Evolutionary conservation across 2,888 invertebrate species (phyloP), one percentile per base, ranked within the genome.

Genomic region (Cantharis nigra): DNA sequence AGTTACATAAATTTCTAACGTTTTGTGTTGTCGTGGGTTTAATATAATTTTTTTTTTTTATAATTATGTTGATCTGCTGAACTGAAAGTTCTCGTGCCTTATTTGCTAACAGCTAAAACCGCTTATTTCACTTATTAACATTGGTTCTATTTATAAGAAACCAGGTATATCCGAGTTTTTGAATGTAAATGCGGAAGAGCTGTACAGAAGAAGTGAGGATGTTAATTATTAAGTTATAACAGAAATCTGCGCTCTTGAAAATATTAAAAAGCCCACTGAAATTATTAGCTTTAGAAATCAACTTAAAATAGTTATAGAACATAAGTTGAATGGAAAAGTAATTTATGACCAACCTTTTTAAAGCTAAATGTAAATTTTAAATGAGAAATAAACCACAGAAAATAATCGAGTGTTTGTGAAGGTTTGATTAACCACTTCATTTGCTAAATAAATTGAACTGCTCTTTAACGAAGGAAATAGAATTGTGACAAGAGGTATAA

Each of bases 391-490:
- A 74, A 72, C 73, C 63, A 62, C 20, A 70, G 70, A 77, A 82
- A 82, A 81, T 80, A 84, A 83, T 83, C 82, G 79, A 84, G 81
- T 84, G 83, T 83, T 83, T 82, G 81, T 81, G 81, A 83, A 82
- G 81, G 82, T 82, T 82, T 82, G 81, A 81, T 82, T 82, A 80
- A 83, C 83, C 83, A 84, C 84, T 84, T 84, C 83, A 84, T 84
- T 84, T 83, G 81, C 81, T 80, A 79, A 82, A 83, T 83, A 83
- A 82, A 83, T 81, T 80, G 81, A 80, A 80, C 81, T 71, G 77
- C 79, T 80, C 82, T 81, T 80, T 78, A 82, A 79, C 80, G 76
- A 72, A 71, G 76, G 77, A 82, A 83, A 83, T 83, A 82, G 82
- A 84, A 83, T 83, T 80, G 80, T 73, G 76, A 77, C 72, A 72